A percentile compares a stretch with the other conserved stretches of the same genome.
Conservation (phyloP, 2,888 invertebrate genomes). For the Apotomis turbidana region DNA sequence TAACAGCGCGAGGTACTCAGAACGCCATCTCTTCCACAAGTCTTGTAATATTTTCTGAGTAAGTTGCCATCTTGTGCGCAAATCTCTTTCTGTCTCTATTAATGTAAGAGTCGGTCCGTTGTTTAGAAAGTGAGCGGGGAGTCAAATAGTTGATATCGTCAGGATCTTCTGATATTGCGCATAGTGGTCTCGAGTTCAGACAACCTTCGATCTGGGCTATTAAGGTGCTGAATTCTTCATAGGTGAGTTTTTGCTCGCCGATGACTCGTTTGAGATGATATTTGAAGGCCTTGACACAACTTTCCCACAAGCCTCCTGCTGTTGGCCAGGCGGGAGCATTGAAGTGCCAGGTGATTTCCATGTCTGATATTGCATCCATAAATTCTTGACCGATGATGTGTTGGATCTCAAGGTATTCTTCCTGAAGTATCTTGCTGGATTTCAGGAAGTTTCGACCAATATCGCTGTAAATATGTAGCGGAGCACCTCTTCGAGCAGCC, state of each 20-base stretch:
- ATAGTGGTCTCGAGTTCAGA: slow-evolving; percentile 47
- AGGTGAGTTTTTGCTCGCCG: slow-evolving; percentile 34
- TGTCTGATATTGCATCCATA: too few species aligned
- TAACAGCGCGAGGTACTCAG: slow-evolving; percentile 35
- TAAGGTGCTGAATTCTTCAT: slow-evolving; percentile 43
- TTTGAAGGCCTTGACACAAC: slow-evolving; percentile 31
- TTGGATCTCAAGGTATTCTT: too few species aligned
- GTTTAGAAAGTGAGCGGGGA: slow-evolving; percentile 47
- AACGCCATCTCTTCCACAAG: slow-evolving; percentile 37
- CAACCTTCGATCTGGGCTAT: slow-evolving; percentile 47
- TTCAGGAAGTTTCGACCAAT: slow-evolving; percentile 26
- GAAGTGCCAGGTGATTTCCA: too few species aligned
- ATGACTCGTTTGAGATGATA: slow-evolving; percentile 36
- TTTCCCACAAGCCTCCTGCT: slow-evolving; percentile 38
- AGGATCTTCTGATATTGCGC: slow-evolving; percentile 45
- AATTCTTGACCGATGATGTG: too few species aligned
- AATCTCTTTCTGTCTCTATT: slow-evolving; percentile 40
- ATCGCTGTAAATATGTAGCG: slow-evolving; percentile 41
- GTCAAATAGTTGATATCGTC: slow-evolving; percentile 47
- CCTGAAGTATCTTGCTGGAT: slow-evolving; percentile 11
- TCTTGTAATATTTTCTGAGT: slow-evolving; percentile 1
- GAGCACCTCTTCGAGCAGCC: slow-evolving; percentile 41
- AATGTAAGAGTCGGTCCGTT: slow-evolving; percentile 44
- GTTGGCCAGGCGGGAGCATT: slow-evolving; percentile 22
- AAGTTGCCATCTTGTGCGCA: too few species aligned